Percentiles rank a stretch among this genome's conserved stretches.
These are phyloP conservation scores for Myxocyprinus asiaticus DNA, from an alignment of 2,113 vertebrate genomes.

Conservation along the genomic window DNA sequence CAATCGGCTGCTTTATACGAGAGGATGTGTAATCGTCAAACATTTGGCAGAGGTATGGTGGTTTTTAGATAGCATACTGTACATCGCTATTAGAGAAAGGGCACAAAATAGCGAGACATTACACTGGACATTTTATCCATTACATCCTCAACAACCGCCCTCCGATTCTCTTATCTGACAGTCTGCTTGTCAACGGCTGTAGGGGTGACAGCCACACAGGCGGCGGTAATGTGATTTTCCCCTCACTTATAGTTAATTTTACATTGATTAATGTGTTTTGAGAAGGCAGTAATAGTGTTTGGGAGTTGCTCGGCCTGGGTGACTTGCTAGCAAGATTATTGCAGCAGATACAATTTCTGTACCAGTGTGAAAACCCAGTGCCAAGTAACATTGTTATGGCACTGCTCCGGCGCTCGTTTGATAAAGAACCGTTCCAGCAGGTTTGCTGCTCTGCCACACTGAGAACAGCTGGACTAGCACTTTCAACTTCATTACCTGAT, in stretches of 20 bases:
- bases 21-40: background rate
- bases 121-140: constrained; percentile 8
- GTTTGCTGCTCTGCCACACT: background rate
- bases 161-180: constrained; percentile 9
- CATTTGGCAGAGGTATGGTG: constrained; percentile 1
- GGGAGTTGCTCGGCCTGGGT: background rate
- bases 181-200: constrained; percentile 12
- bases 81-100: constrained; percentile 11
- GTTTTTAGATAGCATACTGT: background rate
- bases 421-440: background rate
- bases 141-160: background rate
- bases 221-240: constrained; percentile 13
- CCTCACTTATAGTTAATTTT: constrained; percentile 19
- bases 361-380: background rate
- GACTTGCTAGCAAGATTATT: constrained; percentile 7
- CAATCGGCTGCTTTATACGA: constrained; percentile 15
- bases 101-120: constrained; percentile 8
- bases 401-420: background rate
- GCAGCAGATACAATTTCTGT: constrained; percentile 15
- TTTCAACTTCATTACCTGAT: constrained; percentile 41
- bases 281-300: constrained; percentile 34
- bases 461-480: constrained; percentile 1
- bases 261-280: constrained; percentile 34
- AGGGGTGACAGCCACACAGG: constrained; percentile 16
- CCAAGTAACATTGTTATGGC: background rate